Base-by-base conservation (phyloP, 2,888 invertebrate species). In the Neria commutata region DNA sequence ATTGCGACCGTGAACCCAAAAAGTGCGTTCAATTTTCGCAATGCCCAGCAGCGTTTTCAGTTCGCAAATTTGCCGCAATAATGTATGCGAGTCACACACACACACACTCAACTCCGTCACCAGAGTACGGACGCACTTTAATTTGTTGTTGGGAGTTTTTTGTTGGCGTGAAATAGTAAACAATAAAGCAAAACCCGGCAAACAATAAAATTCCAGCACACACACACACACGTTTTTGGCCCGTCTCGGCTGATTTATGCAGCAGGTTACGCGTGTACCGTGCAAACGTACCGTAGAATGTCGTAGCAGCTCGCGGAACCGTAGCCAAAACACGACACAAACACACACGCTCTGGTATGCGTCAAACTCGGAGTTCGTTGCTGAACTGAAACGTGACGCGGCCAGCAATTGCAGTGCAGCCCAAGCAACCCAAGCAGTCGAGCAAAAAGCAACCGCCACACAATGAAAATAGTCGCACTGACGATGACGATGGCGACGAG, bases 331-430 rank as follows among this genome's bases (percentile, higher is more conserved):
- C n/a, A n/a, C n/a, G n/a, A n/a, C n/a, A n/a, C n/a, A n/a, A n/a
- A 26, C 17, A 29, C 48, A 25, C 6, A 51, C 21, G 53, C n/a
- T 16, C 16, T 16, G 33, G 29, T 54, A 58, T 60, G 63, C 61
- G 63, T 63, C 49, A 54, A 59, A 61, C 65, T 58, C 67, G 49
- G 55, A 62, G 63, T 64, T 57, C 64, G 59, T 62, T 46, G 24
- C 34, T 46, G 46, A 56, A 68, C 67, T 66, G 54, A 67, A 65
- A 65, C 62, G 60, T 65, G 67, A 63, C 64, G 57, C 56, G 55
- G 62, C 57, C 62, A 61, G 54, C 55, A 58, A 54, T 55, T 65
- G 65, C 65, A 69, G 56, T 66, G 57, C 67, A 65, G 63, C 67
- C 64, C 64, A 60, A 60, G 55, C 34, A 40, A 16, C 33, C 50